Evolutionary conservation across 2,113 vertebrate species (phyloP).

Genomic region (Mirounga angustirostris): DNA sequence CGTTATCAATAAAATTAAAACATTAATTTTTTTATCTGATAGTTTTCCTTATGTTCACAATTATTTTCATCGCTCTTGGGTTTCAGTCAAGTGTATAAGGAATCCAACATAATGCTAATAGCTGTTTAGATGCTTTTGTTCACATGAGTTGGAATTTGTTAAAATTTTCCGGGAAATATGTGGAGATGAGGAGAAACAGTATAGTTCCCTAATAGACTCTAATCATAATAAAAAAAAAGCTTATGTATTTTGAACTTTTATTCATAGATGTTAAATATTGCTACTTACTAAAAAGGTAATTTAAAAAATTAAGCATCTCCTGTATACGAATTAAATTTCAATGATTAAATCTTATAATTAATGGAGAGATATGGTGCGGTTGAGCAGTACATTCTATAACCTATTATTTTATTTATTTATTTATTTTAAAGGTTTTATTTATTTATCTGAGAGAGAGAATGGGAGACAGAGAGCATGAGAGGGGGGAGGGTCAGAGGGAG

Average conservation of each 20-base stretch:
- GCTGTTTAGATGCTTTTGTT: background rate
- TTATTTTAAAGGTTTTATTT: too few relatives aligned
- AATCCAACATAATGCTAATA: background rate
- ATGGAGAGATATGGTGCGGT: background rate
- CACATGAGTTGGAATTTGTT: background rate
- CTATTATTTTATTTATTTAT: background rate
- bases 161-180: background rate
- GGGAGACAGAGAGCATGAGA: too few relatives aligned
- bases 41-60: background rate
- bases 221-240: background rate
- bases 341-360: background rate
- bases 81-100: background rate
- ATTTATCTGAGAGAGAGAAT: too few relatives aligned
- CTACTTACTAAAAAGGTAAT: background rate
- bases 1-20: background rate
- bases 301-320: background rate
- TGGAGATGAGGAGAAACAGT: background rate
- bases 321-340: background rate
- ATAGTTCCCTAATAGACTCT: background rate
- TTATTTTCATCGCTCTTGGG: background rate
- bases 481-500: too few relatives aligned
- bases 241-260: background rate
- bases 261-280: background rate
- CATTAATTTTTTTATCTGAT: background rate
- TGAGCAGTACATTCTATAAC: background rate